Percentiles rank a stretch among this genome's conserved stretches.
phyloP scores from a whole-genome alignment of 2,888 invertebrate genomes.

The Apodemia mormo region DNA sequence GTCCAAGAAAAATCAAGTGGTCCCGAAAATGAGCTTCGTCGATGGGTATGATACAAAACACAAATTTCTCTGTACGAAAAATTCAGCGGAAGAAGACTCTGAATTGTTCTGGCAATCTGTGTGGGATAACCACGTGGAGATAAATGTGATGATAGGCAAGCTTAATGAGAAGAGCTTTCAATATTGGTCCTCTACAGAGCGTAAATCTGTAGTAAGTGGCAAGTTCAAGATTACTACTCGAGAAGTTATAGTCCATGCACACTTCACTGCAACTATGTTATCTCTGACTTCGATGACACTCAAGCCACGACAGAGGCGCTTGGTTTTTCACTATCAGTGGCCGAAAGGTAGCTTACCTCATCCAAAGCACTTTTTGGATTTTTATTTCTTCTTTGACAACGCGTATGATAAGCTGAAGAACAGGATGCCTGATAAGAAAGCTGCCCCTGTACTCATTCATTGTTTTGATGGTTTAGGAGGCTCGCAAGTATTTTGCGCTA shows the following conservation, averaged over 20 bases:
- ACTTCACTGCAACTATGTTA: background rate
- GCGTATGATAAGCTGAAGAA: slow-evolving; percentile 17
- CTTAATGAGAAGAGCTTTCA: slow-evolving; percentile 22
- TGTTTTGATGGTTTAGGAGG: background rate
- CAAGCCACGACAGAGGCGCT: slow-evolving; percentile 19
- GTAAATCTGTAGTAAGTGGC: slow-evolving; percentile 19
- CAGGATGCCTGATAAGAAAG: background rate
- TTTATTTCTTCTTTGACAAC: slow-evolving; percentile 20
- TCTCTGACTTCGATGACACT: slow-evolving; percentile 9
- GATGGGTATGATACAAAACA: slow-evolving; percentile 23
- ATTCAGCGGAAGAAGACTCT: slow-evolving; percentile 21
- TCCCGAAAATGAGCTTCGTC: slow-evolving; percentile 20
- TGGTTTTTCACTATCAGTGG: slow-evolving; percentile 29
- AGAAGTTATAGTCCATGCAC: slow-evolving; percentile 10
- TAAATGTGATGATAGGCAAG: slow-evolving; percentile 21
- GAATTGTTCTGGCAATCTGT: slow-evolving; percentile 21
- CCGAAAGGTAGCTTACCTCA: slow-evolving; percentile 29
- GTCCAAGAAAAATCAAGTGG: slow-evolving; percentile 17
- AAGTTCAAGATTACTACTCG: slow-evolving; percentile 22
- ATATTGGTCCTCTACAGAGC: slow-evolving; percentile 19
- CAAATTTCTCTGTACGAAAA: slow-evolving; percentile 23
- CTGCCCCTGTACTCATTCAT: background rate
- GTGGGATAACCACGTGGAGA: slow-evolving; percentile 17
- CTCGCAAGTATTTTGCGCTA: background rate
- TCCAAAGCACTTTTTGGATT: slow-evolving; percentile 17